Evolutionary conservation across 2,888 invertebrate genomes (phyloP).

Genomic region (Neoascia interrupta): DNA sequence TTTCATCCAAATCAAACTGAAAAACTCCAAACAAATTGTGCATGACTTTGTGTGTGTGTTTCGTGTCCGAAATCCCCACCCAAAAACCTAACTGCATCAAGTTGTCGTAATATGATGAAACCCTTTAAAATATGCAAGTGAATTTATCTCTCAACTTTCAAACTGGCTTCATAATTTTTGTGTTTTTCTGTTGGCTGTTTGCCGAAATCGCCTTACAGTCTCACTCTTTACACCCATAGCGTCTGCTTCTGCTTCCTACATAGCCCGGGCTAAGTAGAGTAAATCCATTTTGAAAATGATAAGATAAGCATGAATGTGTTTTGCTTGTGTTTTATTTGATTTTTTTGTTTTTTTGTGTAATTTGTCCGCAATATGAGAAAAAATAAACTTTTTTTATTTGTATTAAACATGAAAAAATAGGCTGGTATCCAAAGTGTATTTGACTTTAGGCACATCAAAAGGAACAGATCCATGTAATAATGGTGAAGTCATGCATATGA

Average conservation of each 20-base stretch:
- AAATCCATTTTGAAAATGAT: slow-evolving; percentile 41
- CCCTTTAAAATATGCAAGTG: slow-evolving; percentile 59
- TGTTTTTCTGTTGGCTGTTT: slow-evolving; percentile 42
- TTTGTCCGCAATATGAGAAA: slow-evolving; percentile 37
- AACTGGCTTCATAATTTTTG: slow-evolving; percentile 37
- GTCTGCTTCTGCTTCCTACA: no score
- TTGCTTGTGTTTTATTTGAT: slow-evolving; percentile 16
- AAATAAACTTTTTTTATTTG: not conserved
- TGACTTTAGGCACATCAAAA: not conserved
- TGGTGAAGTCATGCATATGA: slow-evolving; percentile 25
- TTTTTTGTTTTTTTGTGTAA: slow-evolving; percentile 40
- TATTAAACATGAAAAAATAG: not conserved
- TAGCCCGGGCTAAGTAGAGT: not conserved
- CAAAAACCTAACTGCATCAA: slow-evolving; percentile 53
- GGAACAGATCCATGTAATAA: not conserved
- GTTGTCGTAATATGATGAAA: slow-evolving; percentile 56
- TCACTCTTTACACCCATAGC: no score
- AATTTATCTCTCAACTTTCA: slow-evolving; percentile 56
- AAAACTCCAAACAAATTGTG: no score
- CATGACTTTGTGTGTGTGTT: no score
- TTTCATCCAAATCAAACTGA: no score
- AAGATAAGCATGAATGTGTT: slow-evolving; percentile 53
- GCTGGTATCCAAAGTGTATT: not conserved
- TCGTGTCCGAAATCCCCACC: no score
- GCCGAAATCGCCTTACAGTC: slow-evolving; percentile 46